phyloP scores from a whole-genome alignment of 2,888 invertebrate species.

The Epinotia nisella region DNA sequence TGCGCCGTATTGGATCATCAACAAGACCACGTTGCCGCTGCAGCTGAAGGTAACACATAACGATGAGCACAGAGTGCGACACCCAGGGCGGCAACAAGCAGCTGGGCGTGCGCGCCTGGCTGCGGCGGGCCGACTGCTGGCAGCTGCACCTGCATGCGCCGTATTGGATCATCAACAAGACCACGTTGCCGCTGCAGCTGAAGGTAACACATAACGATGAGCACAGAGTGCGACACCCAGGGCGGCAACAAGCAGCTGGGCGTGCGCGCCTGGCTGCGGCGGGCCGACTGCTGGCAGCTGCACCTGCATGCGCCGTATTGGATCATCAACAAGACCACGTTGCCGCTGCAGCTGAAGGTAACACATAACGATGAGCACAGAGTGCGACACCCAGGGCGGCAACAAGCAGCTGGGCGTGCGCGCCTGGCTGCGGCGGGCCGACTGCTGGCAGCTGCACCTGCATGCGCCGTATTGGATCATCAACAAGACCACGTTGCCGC shows the following conservation, averaged over 20 bases:
- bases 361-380: too few species aligned
- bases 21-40: slow-evolving; percentile 93
- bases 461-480: too few species aligned
- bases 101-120: slow-evolving; percentile 87
- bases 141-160: slow-evolving; percentile 90
- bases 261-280: slow-evolving; percentile 87
- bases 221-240: slow-evolving; percentile 87
- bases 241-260: slow-evolving; percentile 87
- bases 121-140: slow-evolving; percentile 86
- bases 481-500: too few species aligned
- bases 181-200: slow-evolving; percentile 91
- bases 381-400: too few species aligned
- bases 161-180: slow-evolving; percentile 96
- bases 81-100: slow-evolving; percentile 87
- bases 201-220: slow-evolving; percentile 88
- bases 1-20: slow-evolving; percentile 95
- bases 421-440: too few species aligned
- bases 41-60: slow-evolving; percentile 89
- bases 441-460: too few species aligned
- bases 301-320: slow-evolving; percentile 92
- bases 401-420: too few species aligned
- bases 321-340: slow-evolving; percentile 94
- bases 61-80: slow-evolving; percentile 87
- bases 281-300: slow-evolving; percentile 86
- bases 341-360: slow-evolving; percentile 92